Evolutionary conservation across 2,113 vertebrate genomes (phyloP).

Genomic region (Otolemur garnettii): DNA sequence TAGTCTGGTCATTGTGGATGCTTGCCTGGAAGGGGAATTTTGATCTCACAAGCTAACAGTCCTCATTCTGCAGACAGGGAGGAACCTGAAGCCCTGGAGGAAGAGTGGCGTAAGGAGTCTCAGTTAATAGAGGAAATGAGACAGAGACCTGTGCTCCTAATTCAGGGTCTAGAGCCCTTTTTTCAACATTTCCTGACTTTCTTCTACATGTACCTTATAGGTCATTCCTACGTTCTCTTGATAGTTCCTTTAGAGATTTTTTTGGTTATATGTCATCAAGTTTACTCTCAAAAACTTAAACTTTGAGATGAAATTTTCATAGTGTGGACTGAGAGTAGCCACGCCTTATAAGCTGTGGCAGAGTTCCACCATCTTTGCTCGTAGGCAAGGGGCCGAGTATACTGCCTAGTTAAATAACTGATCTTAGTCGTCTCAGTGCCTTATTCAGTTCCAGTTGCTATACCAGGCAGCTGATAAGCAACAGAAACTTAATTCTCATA

Average conservation of each 20-base stretch:
- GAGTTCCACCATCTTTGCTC: not conserved
- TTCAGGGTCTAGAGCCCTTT: not conserved
- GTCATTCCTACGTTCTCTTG: not conserved
- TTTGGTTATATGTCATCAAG: not conserved
- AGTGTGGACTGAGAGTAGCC: not conserved
- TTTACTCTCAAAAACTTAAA: not conserved
- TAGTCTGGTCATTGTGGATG: not conserved
- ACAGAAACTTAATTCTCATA: not conserved
- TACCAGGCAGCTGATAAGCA: not conserved
- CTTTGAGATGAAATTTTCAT: not conserved
- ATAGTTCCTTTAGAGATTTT: not conserved
- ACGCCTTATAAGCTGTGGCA: fast-evolving
- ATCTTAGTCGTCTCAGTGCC: not conserved
- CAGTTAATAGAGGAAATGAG: not conserved
- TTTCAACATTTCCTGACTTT: not conserved
- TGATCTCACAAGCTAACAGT: not conserved
- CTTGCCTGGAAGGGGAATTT: not conserved
- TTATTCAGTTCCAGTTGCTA: not conserved
- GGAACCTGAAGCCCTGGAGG: not conserved
- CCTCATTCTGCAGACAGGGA: not conserved
- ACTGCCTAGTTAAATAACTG: not conserved
- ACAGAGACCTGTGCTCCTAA: not conserved
- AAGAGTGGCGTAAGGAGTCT: not conserved
- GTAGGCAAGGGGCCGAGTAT: not conserved
- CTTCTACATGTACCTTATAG: not conserved